Evolutionary conservation across 1,140 invertebrate species (phyloP), one percentile per base, ranked within the genome.

Genomic region (Bombus impatiens): DNA sequence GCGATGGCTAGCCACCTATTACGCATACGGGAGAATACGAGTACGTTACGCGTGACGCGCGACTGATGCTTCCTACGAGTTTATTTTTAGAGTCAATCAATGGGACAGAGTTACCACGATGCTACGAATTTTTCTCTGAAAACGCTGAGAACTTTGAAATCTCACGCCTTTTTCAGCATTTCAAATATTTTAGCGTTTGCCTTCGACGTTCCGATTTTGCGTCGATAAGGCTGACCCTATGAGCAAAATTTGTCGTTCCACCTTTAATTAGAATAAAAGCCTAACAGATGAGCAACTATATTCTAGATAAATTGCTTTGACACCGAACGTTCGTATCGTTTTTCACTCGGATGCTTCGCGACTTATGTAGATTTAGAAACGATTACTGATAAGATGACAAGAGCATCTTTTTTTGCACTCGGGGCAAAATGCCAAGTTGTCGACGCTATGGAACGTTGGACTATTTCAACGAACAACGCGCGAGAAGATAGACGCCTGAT

Each of bases 381-480:
- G 76, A 13, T 42, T 25, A 13, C 70, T 10, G 84, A 82, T 82
- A 81, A 86, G 70, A 42, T 15, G 70, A 53, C 37, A 53, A 65
- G 57, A 53, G 32, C 28, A 84, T 78, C 74, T 84, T 84, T 84
- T 81, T 74, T 74, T 37, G 5, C 0, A 15, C 77, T 37, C 67
- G 76, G 37, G 57, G 57, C 84, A 47, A 76, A 59, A 47, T 67
- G 75, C 79, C 65, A 59, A 78, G 32, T 78, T 76, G 67, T 75
- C 83, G 80, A 57, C 82, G 68, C 42, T 37, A 57, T 28, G 44
- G 28, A 35, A 78, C 35, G 32, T 72, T 37, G 15, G n/a, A 47
- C 53, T 13, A 22, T 40, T 74, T 8, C 62, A 37, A 76, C 6
- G 47, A 53, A 5, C 5, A 53, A 53, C 18, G 47, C 47, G 47